These are phyloP conservation scores for Idaea dimidiata DNA, from an alignment of 2,888 invertebrate species.

Conservation along the genomic window DNA sequence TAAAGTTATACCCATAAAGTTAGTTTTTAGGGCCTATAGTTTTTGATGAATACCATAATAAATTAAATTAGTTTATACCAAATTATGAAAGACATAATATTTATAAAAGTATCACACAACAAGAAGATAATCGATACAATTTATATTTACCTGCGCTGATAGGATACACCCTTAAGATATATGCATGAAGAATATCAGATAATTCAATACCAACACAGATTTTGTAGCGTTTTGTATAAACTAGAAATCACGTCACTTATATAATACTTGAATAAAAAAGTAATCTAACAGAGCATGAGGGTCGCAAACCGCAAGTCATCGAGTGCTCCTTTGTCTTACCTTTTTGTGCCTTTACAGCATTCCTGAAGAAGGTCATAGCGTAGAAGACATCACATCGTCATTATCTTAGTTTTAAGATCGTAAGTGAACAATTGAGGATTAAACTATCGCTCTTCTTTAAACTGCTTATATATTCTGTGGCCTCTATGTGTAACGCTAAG, in stretches of 20 bases:
- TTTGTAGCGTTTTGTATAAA: background rate
- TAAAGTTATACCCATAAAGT: too few species aligned
- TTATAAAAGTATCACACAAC: too few species aligned
- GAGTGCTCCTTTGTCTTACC: conserved; percentile 65
- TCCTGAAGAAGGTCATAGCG: conserved; percentile 90
- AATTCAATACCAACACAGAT: background rate
- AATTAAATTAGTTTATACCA: too few species aligned
- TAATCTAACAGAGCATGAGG: conserved; percentile 36
- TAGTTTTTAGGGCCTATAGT: too few species aligned
- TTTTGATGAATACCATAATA: too few species aligned
- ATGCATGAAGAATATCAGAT: background rate
- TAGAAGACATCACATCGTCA: conserved; percentile 71
- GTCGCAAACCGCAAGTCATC: conserved; percentile 37
- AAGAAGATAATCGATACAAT: too few species aligned
- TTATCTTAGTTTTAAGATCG: conserved; percentile 80
- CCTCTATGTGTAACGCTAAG: background rate
- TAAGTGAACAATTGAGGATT: conserved; percentile 60
- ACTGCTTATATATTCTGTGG: conserved; percentile 34
- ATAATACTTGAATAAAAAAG: background rate
- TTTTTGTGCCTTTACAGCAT: conserved; percentile 83
- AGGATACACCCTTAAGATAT: too few species aligned
- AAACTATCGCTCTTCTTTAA: conserved; percentile 41
- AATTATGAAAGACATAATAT: too few species aligned
- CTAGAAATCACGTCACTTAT: background rate
- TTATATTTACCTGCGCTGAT: too few species aligned